Evolutionary conservation across 2,888 invertebrate genomes (phyloP).

Genomic region (Parasteatoda lunata): DNA sequence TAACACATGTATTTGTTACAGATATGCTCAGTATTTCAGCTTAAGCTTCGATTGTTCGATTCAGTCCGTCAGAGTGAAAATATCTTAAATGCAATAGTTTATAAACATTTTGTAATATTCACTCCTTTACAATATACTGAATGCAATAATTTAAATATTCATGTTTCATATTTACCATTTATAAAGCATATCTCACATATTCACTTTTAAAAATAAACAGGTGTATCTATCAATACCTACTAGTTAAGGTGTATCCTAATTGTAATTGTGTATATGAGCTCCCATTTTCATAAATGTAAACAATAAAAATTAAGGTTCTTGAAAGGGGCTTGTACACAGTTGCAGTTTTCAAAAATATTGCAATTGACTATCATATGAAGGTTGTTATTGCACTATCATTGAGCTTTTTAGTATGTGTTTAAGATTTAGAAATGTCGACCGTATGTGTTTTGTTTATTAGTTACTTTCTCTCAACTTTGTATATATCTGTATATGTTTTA

Average conservation of each 20-base stretch:
- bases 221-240: not conserved
- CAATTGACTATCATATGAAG: slow-evolving; percentile 58
- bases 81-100: no score
- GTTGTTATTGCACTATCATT: slow-evolving; percentile 54
- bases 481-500: slow-evolving; percentile 62
- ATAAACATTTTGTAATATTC: no score
- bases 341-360: slow-evolving; percentile 7
- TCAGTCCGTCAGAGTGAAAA: no score
- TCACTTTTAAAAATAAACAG: not conserved
- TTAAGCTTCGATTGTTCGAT: no score
- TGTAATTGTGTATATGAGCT: not conserved
- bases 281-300: not conserved
- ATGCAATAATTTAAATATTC: no score
- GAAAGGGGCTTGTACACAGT: not conserved
- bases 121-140: no score
- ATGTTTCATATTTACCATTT: not conserved
- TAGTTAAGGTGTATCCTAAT: not conserved
- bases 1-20: no score
- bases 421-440: slow-evolving; percentile 36
- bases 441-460: slow-evolving; percentile 42
- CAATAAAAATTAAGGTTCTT: not conserved
- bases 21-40: no score
- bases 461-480: slow-evolving; percentile 38
- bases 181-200: slow-evolving; percentile 1
- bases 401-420: slow-evolving; percentile 52